These are phyloP conservation scores for Novumbra hubbsi DNA, from an alignment of 2,797 vertebrate species.

Conservation along the genomic window DNA sequence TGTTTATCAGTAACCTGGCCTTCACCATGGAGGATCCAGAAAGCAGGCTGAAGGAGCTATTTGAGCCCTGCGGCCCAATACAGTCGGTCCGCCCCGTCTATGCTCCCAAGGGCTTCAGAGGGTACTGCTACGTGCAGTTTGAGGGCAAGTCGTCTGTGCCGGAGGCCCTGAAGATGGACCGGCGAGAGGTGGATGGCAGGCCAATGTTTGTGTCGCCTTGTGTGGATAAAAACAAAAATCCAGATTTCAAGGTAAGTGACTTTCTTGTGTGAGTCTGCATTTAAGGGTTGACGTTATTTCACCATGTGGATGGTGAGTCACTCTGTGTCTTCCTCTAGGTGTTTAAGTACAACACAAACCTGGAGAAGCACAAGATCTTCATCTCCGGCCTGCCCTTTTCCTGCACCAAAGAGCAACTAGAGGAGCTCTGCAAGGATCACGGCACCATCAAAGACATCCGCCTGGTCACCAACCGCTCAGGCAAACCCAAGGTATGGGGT, in stretches of 20 bases:
- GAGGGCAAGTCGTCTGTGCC: constrained; percentile 71
- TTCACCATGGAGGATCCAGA: constrained; percentile 87
- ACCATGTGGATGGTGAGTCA: background rate
- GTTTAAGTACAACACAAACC: constrained; percentile 88
- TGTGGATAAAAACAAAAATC: constrained; percentile 94
- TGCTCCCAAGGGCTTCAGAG: constrained; percentile 86
- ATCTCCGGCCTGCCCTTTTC: constrained; percentile 92
- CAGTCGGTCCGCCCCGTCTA: constrained; percentile 82
- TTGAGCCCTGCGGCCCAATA: constrained; percentile 83
- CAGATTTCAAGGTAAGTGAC: constrained; percentile 87
- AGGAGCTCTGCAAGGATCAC: constrained; percentile 82
- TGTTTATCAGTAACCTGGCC: constrained; percentile 94
- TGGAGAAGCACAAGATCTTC: constrained; percentile 97
- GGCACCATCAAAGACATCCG: constrained; percentile 87
- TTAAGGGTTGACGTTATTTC: background rate
- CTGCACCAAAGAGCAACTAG: constrained; percentile 88
- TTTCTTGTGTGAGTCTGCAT: background rate
- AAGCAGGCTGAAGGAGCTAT: constrained; percentile 76
- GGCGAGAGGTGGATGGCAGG: constrained; percentile 82
- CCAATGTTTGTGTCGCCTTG: constrained; percentile 97
- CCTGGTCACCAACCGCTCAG: constrained; percentile 93
- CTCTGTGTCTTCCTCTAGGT: constrained; percentile 68
- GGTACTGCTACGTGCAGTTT: constrained; percentile 93
- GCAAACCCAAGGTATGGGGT: constrained; percentile 88
- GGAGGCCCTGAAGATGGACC: constrained; percentile 85